These are phyloP conservation scores for Drosophila planitibia DNA, from an alignment of 2,888 invertebrate genomes.

Conservation along the genomic window DNA sequence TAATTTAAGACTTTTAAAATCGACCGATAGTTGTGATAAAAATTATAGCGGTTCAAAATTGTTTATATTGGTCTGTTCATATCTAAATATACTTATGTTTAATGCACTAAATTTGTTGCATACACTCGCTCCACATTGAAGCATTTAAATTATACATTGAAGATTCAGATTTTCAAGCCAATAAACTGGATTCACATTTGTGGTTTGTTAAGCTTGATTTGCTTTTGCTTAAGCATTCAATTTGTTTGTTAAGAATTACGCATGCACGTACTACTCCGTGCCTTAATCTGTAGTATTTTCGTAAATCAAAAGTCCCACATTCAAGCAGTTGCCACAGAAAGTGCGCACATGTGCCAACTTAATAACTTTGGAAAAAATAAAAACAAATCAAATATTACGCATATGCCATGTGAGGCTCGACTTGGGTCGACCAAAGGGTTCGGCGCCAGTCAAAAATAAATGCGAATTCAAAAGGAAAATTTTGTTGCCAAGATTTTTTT, in stretches of 20 bases:
- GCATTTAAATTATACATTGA: not conserved
- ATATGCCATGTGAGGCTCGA: slow-evolving; percentile 50
- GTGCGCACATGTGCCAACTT: slow-evolving; percentile 45
- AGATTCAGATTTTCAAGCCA: not conserved
- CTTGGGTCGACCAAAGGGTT: slow-evolving; percentile 13
- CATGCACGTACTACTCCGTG: not conserved
- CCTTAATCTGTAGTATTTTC: not conserved
- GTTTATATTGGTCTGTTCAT: not conserved
- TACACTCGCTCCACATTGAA: not conserved
- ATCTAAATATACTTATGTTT: not conserved
- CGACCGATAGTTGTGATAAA: not conserved
- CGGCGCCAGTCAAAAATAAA: slow-evolving; percentile 35
- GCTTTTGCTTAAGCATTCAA: slow-evolving; percentile 14
- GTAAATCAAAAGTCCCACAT: slow-evolving; percentile 25
- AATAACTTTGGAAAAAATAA: slow-evolving; percentile 37
- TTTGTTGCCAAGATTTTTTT: slow-evolving; percentile 33
- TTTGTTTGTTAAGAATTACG: slow-evolving; percentile 2
- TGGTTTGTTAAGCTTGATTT: not conserved
- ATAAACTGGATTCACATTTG: not conserved
- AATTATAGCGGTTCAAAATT: not conserved
- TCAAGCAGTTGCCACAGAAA: slow-evolving; percentile 28
- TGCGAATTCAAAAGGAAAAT: slow-evolving; percentile 39
- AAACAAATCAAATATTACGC: slow-evolving; percentile 62
- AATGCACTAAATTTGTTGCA: not conserved
- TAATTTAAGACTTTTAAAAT: not conserved